phyloP scores from a whole-genome alignment of 2,113 vertebrate genomes.

The Planiliza haematocheilus region DNA sequence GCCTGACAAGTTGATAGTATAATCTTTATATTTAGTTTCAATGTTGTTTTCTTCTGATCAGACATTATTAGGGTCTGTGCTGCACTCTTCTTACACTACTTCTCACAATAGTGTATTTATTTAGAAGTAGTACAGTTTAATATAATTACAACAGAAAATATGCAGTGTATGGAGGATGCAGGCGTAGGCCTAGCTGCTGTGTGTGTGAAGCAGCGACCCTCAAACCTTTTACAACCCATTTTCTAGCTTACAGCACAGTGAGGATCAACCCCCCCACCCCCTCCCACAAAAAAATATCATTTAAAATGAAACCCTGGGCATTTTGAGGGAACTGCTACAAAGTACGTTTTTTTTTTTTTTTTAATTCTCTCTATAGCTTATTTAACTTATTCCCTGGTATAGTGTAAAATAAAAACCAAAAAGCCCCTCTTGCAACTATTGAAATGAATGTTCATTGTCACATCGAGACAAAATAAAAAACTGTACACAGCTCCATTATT shows the following conservation, averaged over 20 bases:
- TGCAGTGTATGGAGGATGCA: neutral
- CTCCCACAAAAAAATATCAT: neutral
- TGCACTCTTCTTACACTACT: neutral
- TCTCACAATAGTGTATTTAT: neutral
- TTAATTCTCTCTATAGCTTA: slow-evolving; percentile 66
- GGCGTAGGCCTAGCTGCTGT: neutral
- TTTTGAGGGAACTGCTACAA: slow-evolving; percentile 42
- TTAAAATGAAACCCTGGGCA: slow-evolving; percentile 1
- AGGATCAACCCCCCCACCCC: neutral
- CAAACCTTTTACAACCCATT: neutral
- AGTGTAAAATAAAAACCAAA: slow-evolving; percentile 19
- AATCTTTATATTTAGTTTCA: slow-evolving; percentile 7
- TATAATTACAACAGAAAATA: slow-evolving; percentile 1
- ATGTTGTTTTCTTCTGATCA: too few relatives aligned
- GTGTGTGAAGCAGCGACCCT: slow-evolving; percentile 11
- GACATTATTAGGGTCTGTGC: neutral
- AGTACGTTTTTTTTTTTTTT: slow-evolving; percentile 18
- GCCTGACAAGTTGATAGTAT: neutral
- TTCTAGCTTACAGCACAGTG: neutral
- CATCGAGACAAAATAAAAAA: slow-evolving; percentile 14
- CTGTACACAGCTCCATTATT: slow-evolving; percentile 56
- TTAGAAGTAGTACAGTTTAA: neutral
- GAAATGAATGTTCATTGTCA: slow-evolving; percentile 11
- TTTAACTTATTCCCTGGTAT: slow-evolving; percentile 61
- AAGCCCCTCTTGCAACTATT: neutral